Conservation (phyloP, 2,797 vertebrate species). For the Megalops cyprinoides region DNA sequence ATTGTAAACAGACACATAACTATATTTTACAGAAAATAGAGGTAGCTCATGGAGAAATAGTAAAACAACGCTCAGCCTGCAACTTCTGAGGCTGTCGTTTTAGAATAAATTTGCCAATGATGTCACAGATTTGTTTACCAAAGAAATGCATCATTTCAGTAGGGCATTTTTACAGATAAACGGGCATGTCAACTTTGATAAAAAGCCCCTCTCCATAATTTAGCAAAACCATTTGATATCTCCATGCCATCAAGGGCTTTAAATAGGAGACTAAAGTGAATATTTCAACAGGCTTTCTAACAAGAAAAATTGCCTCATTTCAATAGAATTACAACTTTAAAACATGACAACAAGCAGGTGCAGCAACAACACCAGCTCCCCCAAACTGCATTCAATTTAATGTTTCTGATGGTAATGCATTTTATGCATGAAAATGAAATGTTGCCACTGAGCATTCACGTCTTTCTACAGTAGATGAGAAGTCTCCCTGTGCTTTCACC, state of each 20-base stretch:
- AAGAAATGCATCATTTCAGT: neutral
- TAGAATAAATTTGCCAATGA: too few relatives aligned
- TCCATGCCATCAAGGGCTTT: conserved; percentile 20
- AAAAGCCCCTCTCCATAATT: conserved; percentile 31
- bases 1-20: neutral
- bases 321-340: conserved; percentile 7
- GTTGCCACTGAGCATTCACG: conserved; percentile 7
- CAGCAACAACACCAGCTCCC: neutral
- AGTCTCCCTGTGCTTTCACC: neutral
- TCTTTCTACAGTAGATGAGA: conserved; percentile 13
- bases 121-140: neutral
- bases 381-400: conserved; percentile 20
- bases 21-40: neutral
- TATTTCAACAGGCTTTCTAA: conserved; percentile 30
- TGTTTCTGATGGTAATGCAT: conserved; percentile 15
- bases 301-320: conserved; percentile 33
- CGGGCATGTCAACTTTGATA: conserved; percentile 15
- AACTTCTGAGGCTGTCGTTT: too few relatives aligned
- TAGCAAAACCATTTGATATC: conserved; percentile 25
- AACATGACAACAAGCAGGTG: neutral
- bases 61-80: neutral
- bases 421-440: conserved; percentile 20
- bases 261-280: conserved; percentile 32
- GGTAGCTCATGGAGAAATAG: neutral
- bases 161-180: conserved; percentile 9